Conservation (phyloP, 2,797 vertebrate genomes). For the Hoplostethus atlanticus region DNA sequence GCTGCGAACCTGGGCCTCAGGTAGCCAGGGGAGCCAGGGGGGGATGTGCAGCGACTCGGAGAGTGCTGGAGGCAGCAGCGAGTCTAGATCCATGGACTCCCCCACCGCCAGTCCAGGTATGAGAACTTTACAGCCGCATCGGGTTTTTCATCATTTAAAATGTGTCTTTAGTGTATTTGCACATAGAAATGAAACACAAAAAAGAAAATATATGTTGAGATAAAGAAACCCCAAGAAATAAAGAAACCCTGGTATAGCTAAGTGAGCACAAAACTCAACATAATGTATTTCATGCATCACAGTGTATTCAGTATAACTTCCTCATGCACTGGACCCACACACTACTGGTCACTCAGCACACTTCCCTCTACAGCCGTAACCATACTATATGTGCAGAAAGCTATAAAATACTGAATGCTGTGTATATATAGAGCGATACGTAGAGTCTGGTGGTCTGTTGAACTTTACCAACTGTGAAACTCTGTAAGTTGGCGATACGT, state of each 20-base stretch:
- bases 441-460: background rate
- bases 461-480: background rate
- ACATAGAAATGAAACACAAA: background rate
- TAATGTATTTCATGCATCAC: background rate
- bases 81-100: conserved; percentile 97
- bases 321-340: background rate
- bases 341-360: conserved; percentile 6
- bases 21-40: conserved; percentile 87
- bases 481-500: background rate
- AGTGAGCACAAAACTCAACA: background rate
- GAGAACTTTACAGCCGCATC: conserved; percentile 8
- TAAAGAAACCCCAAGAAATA: background rate
- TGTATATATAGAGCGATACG: background rate
- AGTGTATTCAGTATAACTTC: conserved; percentile 26
- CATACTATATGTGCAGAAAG: background rate
- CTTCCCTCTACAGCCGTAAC: conserved; percentile 47
- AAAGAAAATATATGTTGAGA: background rate
- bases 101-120: conserved; percentile 98
- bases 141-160: background rate
- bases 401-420: conserved; percentile 1
- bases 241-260: background rate
- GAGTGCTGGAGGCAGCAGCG: conserved; percentile 97
- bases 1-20: conserved; percentile 90
- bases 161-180: background rate
- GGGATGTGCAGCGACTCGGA: conserved; percentile 99